These are phyloP conservation scores for Salminus brasiliensis DNA, from an alignment of 2,113 vertebrate species.

Conservation along the genomic window DNA sequence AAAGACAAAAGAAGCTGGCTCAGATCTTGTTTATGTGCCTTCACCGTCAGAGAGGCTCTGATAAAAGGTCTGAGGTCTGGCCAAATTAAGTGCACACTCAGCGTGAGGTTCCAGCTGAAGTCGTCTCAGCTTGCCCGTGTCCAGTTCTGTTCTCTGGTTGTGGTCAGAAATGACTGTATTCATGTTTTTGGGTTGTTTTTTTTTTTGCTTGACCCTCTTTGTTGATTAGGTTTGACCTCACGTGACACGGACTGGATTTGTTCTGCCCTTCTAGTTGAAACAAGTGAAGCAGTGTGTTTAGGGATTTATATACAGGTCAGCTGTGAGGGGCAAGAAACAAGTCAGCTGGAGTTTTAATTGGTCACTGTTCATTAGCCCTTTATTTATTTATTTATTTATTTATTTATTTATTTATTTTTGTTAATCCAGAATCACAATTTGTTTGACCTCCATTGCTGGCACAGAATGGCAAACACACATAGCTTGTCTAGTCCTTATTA, in stretches of 20 bases:
- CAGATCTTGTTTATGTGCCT: not conserved
- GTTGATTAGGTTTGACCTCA: not conserved
- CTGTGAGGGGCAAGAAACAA: no score
- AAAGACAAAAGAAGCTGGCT: conserved; percentile 38
- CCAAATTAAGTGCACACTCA: not conserved
- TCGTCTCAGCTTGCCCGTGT: not conserved
- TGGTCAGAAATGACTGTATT: not conserved
- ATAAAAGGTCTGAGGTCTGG: not conserved
- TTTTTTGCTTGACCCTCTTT: not conserved
- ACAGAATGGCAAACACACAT: no score
- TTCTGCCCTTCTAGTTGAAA: not conserved
- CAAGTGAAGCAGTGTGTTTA: not conserved
- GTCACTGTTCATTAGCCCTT: no score
- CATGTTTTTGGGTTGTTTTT: not conserved
- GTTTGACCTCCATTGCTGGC: no score
- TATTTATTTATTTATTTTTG: not conserved
- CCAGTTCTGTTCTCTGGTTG: not conserved
- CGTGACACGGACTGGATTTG: conserved; percentile 1
- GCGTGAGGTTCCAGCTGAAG: not conserved
- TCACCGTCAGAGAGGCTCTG: not conserved
- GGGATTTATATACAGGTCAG: not conserved
- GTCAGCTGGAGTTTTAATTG: no score
- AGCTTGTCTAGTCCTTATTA: no score
- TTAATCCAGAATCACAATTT: no score
- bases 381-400: no score